phyloP scores from a whole-genome alignment of 2,113 vertebrate genomes.

The Jaculus jaculus region DNA sequence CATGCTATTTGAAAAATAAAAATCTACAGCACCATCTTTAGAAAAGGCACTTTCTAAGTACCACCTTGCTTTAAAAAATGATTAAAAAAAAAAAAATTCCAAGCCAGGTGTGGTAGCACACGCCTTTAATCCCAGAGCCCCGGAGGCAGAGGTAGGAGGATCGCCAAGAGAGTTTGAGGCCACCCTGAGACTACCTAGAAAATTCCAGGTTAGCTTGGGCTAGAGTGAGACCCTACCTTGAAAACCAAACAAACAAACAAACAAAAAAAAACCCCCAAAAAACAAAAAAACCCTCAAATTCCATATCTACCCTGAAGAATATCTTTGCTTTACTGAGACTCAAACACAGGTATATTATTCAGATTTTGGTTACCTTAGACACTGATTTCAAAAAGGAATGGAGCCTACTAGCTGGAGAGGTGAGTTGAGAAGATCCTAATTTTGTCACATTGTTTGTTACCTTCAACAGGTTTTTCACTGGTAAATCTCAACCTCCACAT shows the following conservation, averaged over 20 bases:
- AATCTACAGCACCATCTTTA: slow-evolving; percentile 95
- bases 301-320: slow-evolving; percentile 61
- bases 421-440: neutral
- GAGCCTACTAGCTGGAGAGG: neutral
- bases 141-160: too few species aligned
- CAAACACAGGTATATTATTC: slow-evolving; percentile 47
- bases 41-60: slow-evolving; percentile 99
- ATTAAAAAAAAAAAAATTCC: too few species aligned
- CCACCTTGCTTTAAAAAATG: slow-evolving; percentile 83
- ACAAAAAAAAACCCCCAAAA: too few species aligned
- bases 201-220: too few species aligned
- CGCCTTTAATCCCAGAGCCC: too few species aligned
- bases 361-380: slow-evolving; percentile 68
- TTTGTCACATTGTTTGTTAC: slow-evolving; percentile 24
- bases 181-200: too few species aligned
- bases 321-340: slow-evolving; percentile 73
- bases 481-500: neutral
- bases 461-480: neutral
- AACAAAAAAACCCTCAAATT: too few species aligned
- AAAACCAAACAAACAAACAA: too few species aligned
- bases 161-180: too few species aligned
- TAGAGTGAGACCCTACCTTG: too few species aligned
- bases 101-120: too few species aligned
- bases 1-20: slow-evolving; percentile 87
- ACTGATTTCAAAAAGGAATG: slow-evolving; percentile 54